Base-by-base conservation (phyloP, 2,888 invertebrate genomes). In the Torymus auratus region DNA sequence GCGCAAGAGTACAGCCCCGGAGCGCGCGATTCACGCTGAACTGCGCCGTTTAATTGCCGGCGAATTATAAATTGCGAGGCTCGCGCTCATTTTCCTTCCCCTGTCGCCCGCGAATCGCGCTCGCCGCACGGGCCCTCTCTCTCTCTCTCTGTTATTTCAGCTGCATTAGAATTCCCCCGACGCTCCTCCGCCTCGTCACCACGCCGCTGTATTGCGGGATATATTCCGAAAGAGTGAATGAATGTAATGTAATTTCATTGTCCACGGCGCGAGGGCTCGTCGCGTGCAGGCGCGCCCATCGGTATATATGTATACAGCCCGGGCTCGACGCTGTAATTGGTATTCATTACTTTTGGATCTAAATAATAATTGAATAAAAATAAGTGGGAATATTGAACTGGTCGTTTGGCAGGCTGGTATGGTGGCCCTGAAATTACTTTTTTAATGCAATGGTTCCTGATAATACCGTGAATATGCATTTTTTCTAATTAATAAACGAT, bases 151-250 rank as follows among this genome's bases (percentile, higher is more conserved):
- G 83, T 83, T 83, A 83, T 83, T 83, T 83, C 62, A 85, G 85
- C 85, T 83, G 83, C 84, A 86, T 85, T 83, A 82, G 84, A 86
- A 87, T 86, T 84, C 86, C 84, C 83, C 55, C 56, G 23, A 68
- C 53, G 60, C n/a, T 17, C 7, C 41, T 41, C 41, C 41, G 7
- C 41, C 41, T 41, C 41, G 41, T 41, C 41, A 41, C 41, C 41
- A 41, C 41, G 41, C 41, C 7, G 41, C 41, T 60, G 60, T 68
- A 61, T 75, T 68, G 74, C 58, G 65, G 23, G 23, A 61, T 72
- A 64, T 64, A 61, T 55, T 52, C 1, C 41, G 41, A 10, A 41
- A 41, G 41, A 41, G 41, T 41, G 41, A 41, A 41, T 41, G 41
- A 41, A 41, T 41, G 41, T 41, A 41, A 41, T 41, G 41, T 41